phyloP scores from a whole-genome alignment of 2,113 vertebrate genomes.

The Pampusana beccarii region DNA sequence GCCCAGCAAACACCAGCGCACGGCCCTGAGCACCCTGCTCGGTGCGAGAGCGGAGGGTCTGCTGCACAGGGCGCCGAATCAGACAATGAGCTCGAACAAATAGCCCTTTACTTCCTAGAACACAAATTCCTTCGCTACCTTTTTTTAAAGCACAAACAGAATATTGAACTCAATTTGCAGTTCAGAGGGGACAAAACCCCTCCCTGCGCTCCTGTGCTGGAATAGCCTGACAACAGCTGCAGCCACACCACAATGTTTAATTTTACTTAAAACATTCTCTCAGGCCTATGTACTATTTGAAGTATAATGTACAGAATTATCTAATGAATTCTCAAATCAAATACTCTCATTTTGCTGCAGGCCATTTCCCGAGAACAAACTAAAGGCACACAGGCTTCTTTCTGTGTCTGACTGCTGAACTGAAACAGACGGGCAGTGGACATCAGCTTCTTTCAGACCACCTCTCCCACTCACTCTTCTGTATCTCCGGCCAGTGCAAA shows the following conservation, averaged over 20 bases:
- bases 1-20: neutral
- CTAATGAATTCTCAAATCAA: conserved; percentile 70
- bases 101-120: neutral
- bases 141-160: neutral
- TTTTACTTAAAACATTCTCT: conserved; percentile 49
- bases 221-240: neutral
- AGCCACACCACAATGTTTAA: conserved; percentile 34
- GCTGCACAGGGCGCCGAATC: neutral
- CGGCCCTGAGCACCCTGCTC: neutral
- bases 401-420: conserved; percentile 4
- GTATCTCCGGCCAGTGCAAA: neutral
- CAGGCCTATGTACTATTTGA: conserved; percentile 45
- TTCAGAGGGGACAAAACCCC: neutral
- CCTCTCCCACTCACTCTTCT: neutral
- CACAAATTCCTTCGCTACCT: neutral
- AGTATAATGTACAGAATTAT: conserved; percentile 46
- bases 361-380: conserved; percentile 50
- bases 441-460: neutral
- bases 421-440: conserved; percentile 17
- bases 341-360: conserved; percentile 57
- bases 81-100: neutral
- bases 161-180: conserved; percentile 10
- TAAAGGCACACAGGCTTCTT: neutral
- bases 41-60: neutral
- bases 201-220: neutral